Conservation (phyloP, 1,140 invertebrate genomes). For the Zaprionus lachaisei region DNA sequence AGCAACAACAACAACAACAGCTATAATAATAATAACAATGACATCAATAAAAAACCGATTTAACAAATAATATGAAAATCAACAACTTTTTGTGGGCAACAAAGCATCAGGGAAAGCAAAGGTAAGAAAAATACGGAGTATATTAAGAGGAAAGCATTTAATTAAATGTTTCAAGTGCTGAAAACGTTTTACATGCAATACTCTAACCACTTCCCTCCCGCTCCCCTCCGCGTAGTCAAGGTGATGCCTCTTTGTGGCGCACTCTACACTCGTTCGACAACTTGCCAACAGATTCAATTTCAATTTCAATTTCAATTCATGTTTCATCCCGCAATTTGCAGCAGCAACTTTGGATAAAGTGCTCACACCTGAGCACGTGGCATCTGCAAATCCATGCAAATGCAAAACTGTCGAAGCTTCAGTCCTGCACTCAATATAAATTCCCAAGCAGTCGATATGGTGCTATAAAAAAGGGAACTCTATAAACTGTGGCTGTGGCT, state of each 20-base stretch:
- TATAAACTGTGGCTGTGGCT: not conserved
- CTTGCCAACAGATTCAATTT: conserved; percentile 26
- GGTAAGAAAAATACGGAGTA: conserved; percentile 17
- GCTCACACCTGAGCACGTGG: conserved; percentile 6
- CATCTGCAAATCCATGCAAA: conserved; percentile 1
- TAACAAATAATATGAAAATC: conserved; percentile 6
- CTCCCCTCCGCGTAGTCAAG: not conserved
- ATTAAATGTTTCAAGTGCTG: conserved; percentile 8
- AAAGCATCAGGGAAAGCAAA: not conserved
- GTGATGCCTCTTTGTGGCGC: conserved; percentile 18
- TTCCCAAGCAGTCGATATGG: conserved; percentile 9
- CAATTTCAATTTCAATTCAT: conserved; percentile 45
- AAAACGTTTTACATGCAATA: not conserved
- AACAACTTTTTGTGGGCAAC: conserved; percentile 19
- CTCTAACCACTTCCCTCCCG: not conserved
- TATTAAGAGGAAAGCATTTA: not conserved
- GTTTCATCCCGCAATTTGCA: conserved; percentile 8
- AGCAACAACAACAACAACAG: conserved; percentile 5
- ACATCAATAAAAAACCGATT: not conserved
- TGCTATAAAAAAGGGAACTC: conserved; percentile 13
- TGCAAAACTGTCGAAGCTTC: conserved; percentile 1
- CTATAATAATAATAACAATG: not conserved
- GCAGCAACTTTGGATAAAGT: conserved; percentile 5
- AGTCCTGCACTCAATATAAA: conserved; percentile 21
- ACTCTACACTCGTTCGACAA: conserved; percentile 11